Evolutionary conservation across 2,113 vertebrate genomes (phyloP), one percentile per base, ranked within the genome.

Genomic region (Tyrannus savana): DNA sequence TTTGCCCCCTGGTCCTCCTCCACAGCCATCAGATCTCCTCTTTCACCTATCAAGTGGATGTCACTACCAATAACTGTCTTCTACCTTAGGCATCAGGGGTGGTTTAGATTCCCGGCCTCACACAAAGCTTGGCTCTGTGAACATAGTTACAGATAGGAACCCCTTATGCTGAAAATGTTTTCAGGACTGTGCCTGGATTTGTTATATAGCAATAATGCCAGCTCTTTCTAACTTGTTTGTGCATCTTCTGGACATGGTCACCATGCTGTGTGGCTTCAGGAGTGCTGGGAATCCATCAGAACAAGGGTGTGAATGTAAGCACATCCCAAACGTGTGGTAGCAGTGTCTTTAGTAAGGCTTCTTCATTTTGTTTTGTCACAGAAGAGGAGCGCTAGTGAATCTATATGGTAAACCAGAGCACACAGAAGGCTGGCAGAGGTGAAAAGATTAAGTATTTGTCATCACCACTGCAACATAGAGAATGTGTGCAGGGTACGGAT

Each of bases 401-500:
- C 72, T 60, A 66, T 12, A 6, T 11, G 19, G 50, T 21, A 76
- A 83, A 19, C 17, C 8, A 84, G 31, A 84, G 46, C 52, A 76
- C 59, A n/a, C n/a, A 75, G 41, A 31, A 55, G 39, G 28, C 28
- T 74, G 31, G 44, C 35, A 82, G 83, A 53, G 19, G 5, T 86
- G 31, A n/a, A 79, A 50, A 75, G 4, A 4, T 62, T 5, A 60
- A 53, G 10, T 25, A 59, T 37, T 56, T 14, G 37, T 44, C 23
- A 33, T 37, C 73, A 56, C 6, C 55, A 55, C 19, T 39, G 17
- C 49, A 79, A 64, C 12, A 44, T 1, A 27, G 42, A 80, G 28
- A 76, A 42, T 30, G 17, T 0, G 0, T 16, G 28, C 31, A 59
- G 33, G 37, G 39, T 14, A 30, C 3, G 1, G 64, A 66, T 16